phyloP scores from a whole-genome alignment of 2,113 vertebrate genomes.

The Tupaia chinensis region DNA sequence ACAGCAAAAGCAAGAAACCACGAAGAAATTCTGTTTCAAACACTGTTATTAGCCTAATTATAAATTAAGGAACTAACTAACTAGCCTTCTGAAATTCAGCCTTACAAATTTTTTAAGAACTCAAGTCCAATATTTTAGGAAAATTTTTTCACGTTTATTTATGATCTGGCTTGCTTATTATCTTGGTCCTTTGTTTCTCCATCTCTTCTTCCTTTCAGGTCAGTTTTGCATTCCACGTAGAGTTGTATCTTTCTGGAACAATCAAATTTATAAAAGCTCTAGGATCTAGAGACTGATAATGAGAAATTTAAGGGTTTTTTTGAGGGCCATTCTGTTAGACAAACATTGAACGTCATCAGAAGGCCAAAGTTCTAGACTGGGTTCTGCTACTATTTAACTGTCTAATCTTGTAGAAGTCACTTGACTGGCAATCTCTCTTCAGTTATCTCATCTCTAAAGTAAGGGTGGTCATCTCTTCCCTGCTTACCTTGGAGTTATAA shows the following conservation, averaged over 20 bases:
- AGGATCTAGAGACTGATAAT: neutral
- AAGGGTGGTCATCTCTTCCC: neutral
- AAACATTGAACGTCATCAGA: neutral
- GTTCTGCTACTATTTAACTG: neutral
- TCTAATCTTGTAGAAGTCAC: neutral
- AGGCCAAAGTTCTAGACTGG: neutral
- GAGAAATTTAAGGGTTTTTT: neutral
- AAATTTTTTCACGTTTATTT: neutral
- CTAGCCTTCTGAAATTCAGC: neutral
- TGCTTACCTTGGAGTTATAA: neutral
- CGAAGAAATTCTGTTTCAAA: neutral
- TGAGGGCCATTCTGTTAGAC: neutral
- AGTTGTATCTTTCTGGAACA: conserved; percentile 24
- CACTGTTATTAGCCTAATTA: neutral
- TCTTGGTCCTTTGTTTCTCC: neutral
- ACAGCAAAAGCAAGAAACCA: neutral
- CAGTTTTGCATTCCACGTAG: neutral
- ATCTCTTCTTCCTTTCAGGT: neutral
- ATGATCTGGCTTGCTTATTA: neutral
- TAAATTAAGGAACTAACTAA: neutral
- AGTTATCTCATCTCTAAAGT: neutral
- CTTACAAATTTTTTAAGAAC: neutral
- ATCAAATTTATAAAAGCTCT: neutral
- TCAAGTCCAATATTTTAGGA: neutral
- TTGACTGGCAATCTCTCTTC: neutral